Evolutionary conservation across 2,113 vertebrate genomes (phyloP), one percentile per base, ranked within the genome.

Genomic region (Grammomys surdaster): DNA sequence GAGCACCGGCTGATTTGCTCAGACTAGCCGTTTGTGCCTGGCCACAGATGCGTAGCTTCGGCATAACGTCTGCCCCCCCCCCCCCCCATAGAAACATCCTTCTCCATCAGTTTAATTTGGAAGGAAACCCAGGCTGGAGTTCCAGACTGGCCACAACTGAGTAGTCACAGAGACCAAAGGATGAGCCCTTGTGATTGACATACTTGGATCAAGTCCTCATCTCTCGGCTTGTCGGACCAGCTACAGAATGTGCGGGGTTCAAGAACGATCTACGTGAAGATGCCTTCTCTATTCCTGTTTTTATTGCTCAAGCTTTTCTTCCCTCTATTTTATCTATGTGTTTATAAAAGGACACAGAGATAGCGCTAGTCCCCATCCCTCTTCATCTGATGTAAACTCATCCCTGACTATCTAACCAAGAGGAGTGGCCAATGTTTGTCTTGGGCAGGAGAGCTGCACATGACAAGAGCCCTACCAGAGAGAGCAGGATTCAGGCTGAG

Each of bases 401-500:
- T 51, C 51, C 51, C 51, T 90, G 43, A 92, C 17, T 87, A 93
- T 96, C 56, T 93, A 89, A 90, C 12, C 48, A 56, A 89, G 26
- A 26, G 33, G 69, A 75, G 58, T n/a, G 86, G 67, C 58, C 36
- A 56, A 1, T 20, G 22, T 89, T 40, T 94, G 65, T 87, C 80
- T 86, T 82, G 73, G 78, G 10, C 67, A 78, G 40, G 58, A 7
- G 56, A 0, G 13, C 13, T 87, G 54, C 69, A 87, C 16, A 24
- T 13, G 86, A 67, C 14, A 46, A 89, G 67, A 46, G 31, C 19
- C 36, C 26, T 24, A 20, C 56, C 11, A 84, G 7, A 12, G 22
- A 3, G 40, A 65, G 88, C 51, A 80, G 48, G n/a, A 20, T 43
- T 77, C 67, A 51, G n/a, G 60, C 36, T 17, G 11, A 40, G 48